Evolutionary conservation across 2,113 vertebrate species (phyloP), one percentile per base, ranked within the genome.

Genomic region (Halichoeres trimaculatus): DNA sequence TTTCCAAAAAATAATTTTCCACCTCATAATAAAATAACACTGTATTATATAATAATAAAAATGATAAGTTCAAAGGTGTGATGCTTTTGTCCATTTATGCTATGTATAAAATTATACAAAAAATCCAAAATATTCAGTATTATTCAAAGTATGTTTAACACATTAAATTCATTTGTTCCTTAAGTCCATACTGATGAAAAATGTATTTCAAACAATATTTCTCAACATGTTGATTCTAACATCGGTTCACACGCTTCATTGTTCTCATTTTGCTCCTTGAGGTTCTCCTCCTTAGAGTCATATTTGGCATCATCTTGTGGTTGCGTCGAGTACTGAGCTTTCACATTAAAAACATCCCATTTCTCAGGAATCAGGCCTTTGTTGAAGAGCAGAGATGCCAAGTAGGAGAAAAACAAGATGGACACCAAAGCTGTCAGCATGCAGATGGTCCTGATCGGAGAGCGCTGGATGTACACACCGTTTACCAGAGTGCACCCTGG

Each of bases 361-460:
- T 59, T 76, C 14, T 0, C 74, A 1, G 93, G 89, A 43, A 96
- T 77, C 58, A 94, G 41, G 4, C 88, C 91, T 41, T 70, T 83
- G 61, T 63, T 79, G 74, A 95, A 95, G 68, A 94, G 73, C 70
- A 84, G 20, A 0, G 30, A 68, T 3, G 90, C 70, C 61, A 95
- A 17, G 26, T 88, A 72, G 0, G 94, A 96, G 78, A 93, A 87
- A 1, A 76, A 12, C 51, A 94, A 0, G 0, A 94, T 93, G 0
- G 80, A 77, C 8, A 51, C 67, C 34, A 91, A 5, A 0, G 93
- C 83, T 10, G 91, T 24, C 30, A 95, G 83, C 93, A 95, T 38
- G 0, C 91, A 93, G 79, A 95, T 86, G 0, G 93, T 93, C 85
- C 93, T 93, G 76, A 94, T 92, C 2, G 94, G 95, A 19, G 94